A percentile compares a stretch with the other conserved stretches of the same genome.
Conservation (phyloP, 2,797 vertebrate genomes). For the Leptatherina wallacei region DNA sequence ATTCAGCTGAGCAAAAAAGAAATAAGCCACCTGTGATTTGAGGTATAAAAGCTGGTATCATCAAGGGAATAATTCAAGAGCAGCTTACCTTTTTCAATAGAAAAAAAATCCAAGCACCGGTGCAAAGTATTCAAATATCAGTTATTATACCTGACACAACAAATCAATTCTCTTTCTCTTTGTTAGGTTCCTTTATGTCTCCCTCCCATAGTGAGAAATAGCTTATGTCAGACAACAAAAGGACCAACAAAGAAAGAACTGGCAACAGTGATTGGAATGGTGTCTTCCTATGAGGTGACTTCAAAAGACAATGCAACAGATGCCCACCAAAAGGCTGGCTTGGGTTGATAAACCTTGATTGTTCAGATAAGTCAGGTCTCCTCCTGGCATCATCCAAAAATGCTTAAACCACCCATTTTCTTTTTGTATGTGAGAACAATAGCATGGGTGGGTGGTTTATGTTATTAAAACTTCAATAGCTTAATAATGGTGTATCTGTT, state of each 20-base stretch:
- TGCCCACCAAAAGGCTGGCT: slow-evolving; percentile 61
- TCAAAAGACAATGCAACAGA: slow-evolving; percentile 77
- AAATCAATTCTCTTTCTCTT: slow-evolving; percentile 74
- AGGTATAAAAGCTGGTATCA: slow-evolving; percentile 63
- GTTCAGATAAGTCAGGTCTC: slow-evolving; percentile 56
- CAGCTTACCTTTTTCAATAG: slow-evolving; percentile 62
- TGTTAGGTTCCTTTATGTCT: slow-evolving; percentile 52
- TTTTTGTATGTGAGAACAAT: slow-evolving; percentile 36
- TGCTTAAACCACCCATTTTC: slow-evolving; percentile 3
- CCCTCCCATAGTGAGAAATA: slow-evolving; percentile 66
- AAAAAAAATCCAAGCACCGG: slow-evolving; percentile 65
- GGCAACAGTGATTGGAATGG: slow-evolving; percentile 65
- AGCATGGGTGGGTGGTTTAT: slow-evolving; percentile 6
- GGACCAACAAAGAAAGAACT: slow-evolving; percentile 63
- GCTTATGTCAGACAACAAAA: slow-evolving; percentile 78
- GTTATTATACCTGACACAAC: slow-evolving; percentile 78
- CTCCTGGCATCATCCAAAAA: slow-evolving; percentile 23
- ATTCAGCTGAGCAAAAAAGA: slow-evolving; percentile 46
- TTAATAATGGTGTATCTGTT: slow-evolving; percentile 26
- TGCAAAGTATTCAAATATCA: slow-evolving; percentile 76
- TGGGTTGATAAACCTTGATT: slow-evolving; percentile 56
- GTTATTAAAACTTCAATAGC: slow-evolving; percentile 17
- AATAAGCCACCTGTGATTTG: slow-evolving; percentile 62
- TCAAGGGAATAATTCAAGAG: slow-evolving; percentile 63
- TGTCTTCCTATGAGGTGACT: slow-evolving; percentile 66